Base-by-base conservation (phyloP, 2,888 invertebrate species). In the Cheilosia pagana region DNA sequence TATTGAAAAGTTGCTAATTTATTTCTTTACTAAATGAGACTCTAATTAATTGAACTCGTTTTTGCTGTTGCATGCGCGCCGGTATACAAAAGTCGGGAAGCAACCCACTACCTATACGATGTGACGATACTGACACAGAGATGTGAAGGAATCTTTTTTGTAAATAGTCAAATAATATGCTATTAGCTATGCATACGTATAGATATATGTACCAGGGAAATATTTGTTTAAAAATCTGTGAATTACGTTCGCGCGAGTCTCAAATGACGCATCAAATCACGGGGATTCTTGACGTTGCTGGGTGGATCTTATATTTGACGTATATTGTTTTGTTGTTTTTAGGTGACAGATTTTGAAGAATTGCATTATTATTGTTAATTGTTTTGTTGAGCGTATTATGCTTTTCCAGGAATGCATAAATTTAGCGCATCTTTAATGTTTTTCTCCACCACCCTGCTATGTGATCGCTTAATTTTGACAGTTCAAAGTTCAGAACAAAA, bases 11-110 rank as follows among this genome's bases (percentile, higher is more conserved):
- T 65, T 76, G 85, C 75, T 85, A 85, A 85, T 81, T 85, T 71
- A 75, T 75, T 81, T 76, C 41, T 19, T 12, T 39, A 52, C 74
- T 77, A 82, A 62, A 75, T 67, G 76, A 88, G 89, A 89, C 90
- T 90, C 89, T 90, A 91, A 91, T 91, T 91, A 90, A 89, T 89
- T 89, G 89, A 87, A 87, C 89, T 88, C 89, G 89, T 89, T 89
- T 90, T 16, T 50, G 68, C 19, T 60, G 6, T 41, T 45, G 41
- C 8, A 4, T 28, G 28, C 8, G 28, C 28, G 25, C 25, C 25
- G 14, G 45, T 39, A 45, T 23, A n/a, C 28, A 3, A 21, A 39
- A 57, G 48, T 31, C 62, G 81, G 55, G 81, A 81, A 68, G 63
- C 63, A 48, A 39, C 16, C 35, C n/a, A n/a, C n/a, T n/a, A 4